Percentiles rank a stretch among this genome's conserved stretches.
Conservation (phyloP, 2,113 vertebrate genomes). For the Rhegmatorhina hoffmannsi region DNA sequence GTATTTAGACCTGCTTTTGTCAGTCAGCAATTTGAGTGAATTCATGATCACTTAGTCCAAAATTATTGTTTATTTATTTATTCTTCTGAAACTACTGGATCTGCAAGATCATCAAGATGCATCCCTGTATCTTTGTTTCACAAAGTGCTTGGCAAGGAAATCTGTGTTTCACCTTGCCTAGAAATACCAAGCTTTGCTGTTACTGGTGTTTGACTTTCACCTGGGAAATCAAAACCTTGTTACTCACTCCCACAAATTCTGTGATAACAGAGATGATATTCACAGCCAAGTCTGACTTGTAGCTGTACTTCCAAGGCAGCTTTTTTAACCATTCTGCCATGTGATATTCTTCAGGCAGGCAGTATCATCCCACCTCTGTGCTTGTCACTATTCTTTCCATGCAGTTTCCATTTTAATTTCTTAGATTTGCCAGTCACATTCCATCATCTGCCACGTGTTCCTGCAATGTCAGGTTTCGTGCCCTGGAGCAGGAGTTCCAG, state of each 20-base stretch:
- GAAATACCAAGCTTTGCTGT: background rate
- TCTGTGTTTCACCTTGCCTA: background rate
- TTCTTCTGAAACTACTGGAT: background rate
- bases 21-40: background rate
- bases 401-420: background rate
- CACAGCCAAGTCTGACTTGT: background rate
- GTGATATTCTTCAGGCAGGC: background rate
- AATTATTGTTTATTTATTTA: background rate
- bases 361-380: background rate
- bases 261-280: background rate
- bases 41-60: background rate
- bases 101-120: background rate
- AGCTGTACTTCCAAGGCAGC: background rate
- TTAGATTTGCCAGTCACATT: background rate
- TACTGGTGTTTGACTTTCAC: background rate
- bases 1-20: background rate
- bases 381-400: background rate
- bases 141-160: background rate
- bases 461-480: background rate
- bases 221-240: background rate
- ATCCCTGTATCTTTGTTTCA: background rate
- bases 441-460: background rate
- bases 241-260: background rate
- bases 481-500: background rate
- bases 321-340: background rate